Conservation (phyloP, 30 jellyfish, hydroid and myxozoan genomes). For the Rhopilema esculentum region DNA sequence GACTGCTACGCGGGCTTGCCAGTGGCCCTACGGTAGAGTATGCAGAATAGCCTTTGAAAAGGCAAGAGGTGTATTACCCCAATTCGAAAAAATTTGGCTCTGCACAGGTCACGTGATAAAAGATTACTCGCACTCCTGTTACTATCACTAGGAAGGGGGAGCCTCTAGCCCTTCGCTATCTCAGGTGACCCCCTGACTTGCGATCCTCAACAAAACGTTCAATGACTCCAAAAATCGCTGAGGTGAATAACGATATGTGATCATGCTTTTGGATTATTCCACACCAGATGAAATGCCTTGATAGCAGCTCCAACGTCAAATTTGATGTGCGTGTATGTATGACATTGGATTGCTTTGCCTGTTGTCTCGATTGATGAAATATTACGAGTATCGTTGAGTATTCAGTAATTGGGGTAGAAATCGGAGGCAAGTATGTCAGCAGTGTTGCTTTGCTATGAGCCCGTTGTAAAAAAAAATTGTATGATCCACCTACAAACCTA, state of each 20-base stretch:
- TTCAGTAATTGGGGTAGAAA: conserved; percentile 44
- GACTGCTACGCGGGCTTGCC: too few relatives aligned
- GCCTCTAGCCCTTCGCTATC: too few relatives aligned
- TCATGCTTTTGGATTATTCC: conserved; percentile 45
- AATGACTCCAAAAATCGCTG: conserved; percentile 58
- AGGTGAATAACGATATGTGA: conserved; percentile 29
- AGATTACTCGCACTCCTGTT: too few relatives aligned
- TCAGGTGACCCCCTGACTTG: too few relatives aligned
- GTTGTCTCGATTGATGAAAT: conserved; percentile 23
- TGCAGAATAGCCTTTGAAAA: too few relatives aligned
- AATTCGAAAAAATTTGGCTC: too few relatives aligned
- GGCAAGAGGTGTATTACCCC: too few relatives aligned
- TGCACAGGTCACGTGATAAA: too few relatives aligned
- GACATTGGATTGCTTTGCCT: conserved; percentile 22
- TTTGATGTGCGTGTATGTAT: conserved; percentile 54
- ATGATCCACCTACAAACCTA: conserved; percentile 52
- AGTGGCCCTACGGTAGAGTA: too few relatives aligned
- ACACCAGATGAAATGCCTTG: conserved; percentile 36
- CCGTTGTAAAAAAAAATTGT: neutral
- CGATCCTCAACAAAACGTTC: too few relatives aligned
- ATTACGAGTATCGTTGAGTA: conserved; percentile 17
- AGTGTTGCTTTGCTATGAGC: conserved; percentile 23
- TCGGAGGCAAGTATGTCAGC: conserved; percentile 56
- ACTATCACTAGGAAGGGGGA: too few relatives aligned
- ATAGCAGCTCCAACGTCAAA: conserved; percentile 55